These are phyloP conservation scores for Laticauda colubrina DNA, from an alignment of 2,113 vertebrate species.

Conservation along the genomic window DNA sequence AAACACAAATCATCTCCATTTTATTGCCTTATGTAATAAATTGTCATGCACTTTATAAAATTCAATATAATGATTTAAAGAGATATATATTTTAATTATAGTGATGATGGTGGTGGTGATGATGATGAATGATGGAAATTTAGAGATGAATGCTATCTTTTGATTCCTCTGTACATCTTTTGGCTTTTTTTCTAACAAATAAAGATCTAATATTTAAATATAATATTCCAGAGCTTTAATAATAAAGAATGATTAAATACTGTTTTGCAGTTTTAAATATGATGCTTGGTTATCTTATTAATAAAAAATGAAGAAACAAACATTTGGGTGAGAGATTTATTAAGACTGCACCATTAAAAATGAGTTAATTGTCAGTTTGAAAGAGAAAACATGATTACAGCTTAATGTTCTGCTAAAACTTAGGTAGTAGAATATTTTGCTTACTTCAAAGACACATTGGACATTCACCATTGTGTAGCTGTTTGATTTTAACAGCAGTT, in stretches of 20 bases:
- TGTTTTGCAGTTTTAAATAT: conserved; percentile 19
- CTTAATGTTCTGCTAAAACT: not conserved
- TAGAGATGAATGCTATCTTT: conserved; percentile 1
- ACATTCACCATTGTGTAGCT: not conserved
- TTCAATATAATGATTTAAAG: conserved; percentile 14
- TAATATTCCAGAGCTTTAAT: conserved; percentile 23
- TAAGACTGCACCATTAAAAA: not conserved
- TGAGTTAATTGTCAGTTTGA: not conserved
- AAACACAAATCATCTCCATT: conserved; percentile 30
- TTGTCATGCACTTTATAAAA: conserved; percentile 9
- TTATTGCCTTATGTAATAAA: conserved; percentile 33
- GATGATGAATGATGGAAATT: not conserved
- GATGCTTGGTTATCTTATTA: conserved; percentile 28
- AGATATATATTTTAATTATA: conserved; percentile 33
- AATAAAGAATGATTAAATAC: conserved; percentile 21
- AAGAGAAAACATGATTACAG: not conserved
- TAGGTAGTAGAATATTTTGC: not conserved
- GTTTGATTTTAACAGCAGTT: not conserved
- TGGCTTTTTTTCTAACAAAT: conserved; percentile 24
- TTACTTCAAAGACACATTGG: not conserved
- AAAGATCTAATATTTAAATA: conserved; percentile 18
- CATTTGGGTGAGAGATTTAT: not conserved
- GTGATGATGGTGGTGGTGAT: not conserved
- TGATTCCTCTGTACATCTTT: conserved; percentile 10
- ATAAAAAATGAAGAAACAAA: conserved; percentile 9